phyloP scores from a whole-genome alignment of 2,888 invertebrate genomes.

The Imbricaverruca yamaguchii region DNA sequence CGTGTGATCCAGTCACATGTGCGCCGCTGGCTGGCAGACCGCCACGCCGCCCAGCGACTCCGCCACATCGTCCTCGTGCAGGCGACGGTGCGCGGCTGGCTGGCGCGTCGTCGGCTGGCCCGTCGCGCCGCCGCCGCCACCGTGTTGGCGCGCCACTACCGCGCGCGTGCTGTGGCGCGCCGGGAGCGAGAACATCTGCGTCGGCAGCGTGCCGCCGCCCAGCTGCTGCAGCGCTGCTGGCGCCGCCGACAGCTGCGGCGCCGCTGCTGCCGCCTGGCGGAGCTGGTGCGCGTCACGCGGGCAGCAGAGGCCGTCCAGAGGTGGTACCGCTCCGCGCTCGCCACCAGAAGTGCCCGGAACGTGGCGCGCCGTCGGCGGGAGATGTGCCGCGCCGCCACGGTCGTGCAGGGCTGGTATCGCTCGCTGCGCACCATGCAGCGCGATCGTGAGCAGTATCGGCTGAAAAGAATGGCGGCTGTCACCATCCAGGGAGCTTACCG shows the following conservation, averaged over 20 bases:
- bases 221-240: conserved; percentile 26
- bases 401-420: background rate
- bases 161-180: background rate
- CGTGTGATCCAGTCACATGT: conserved; percentile 30
- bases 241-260: conserved; percentile 23
- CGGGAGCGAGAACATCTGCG: background rate
- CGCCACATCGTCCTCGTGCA: conserved; percentile 27
- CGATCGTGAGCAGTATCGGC: conserved; percentile 26
- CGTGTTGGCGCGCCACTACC: conserved; percentile 22
- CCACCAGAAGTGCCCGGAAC: background rate
- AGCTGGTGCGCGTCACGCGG: background rate
- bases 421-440: background rate
- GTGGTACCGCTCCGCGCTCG: conserved; percentile 20
- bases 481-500: conserved; percentile 29
- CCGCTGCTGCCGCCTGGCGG: conserved; percentile 21
- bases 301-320: conserved; percentile 28
- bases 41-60: conserved; percentile 11
- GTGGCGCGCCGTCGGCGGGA: background rate
- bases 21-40: conserved; percentile 19
- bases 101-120: conserved; percentile 15
- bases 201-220: conserved; percentile 24
- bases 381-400: background rate
- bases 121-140: conserved; percentile 20
- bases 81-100: conserved; percentile 28
- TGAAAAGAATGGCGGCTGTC: conserved; percentile 33